Percentiles rank a stretch among this genome's conserved stretches.
These are phyloP conservation scores for Coptodon bakossiorum DNA, from an alignment of 2,113 vertebrate species.

Conservation along the genomic window DNA sequence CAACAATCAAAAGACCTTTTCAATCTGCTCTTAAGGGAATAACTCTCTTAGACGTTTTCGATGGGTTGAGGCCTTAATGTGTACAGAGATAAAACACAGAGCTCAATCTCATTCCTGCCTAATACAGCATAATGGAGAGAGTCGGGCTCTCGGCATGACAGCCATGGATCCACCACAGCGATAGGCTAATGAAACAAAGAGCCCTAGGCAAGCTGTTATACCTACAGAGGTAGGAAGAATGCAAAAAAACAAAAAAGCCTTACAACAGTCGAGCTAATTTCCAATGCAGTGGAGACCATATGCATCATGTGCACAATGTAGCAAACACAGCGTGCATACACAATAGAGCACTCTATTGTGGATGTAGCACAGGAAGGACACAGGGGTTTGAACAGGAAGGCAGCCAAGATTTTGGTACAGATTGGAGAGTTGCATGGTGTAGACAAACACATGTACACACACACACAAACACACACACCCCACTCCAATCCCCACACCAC, in stretches of 20 bases:
- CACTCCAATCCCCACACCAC: not conserved
- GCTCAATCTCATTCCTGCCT: slow-evolving; percentile 26
- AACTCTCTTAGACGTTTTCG: slow-evolving; percentile 3
- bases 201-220: slow-evolving; percentile 41
- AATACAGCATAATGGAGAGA: slow-evolving; percentile 46
- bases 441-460: not conserved
- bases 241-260: not conserved
- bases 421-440: not conserved
- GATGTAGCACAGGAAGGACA: not conserved
- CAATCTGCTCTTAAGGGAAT: slow-evolving; percentile 15
- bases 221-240: not conserved
- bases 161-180: slow-evolving; percentile 25
- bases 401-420: slow-evolving; percentile 1
- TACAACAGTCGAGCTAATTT: slow-evolving; percentile 21
- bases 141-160: slow-evolving; percentile 34
- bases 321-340: not conserved
- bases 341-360: not conserved
- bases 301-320: slow-evolving; percentile 1
- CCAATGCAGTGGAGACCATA: slow-evolving; percentile 5
- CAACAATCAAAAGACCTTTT: slow-evolving; percentile 24
- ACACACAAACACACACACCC: not conserved
- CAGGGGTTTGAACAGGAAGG: not conserved
- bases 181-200: slow-evolving; percentile 59
- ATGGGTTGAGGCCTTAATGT: slow-evolving; percentile 24
- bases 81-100: slow-evolving; percentile 26